A percentile compares a stretch with the other conserved stretches of the same genome.
phyloP scores from a whole-genome alignment of 2,113 vertebrate genomes.

The Ramphastos sulfuratus region DNA sequence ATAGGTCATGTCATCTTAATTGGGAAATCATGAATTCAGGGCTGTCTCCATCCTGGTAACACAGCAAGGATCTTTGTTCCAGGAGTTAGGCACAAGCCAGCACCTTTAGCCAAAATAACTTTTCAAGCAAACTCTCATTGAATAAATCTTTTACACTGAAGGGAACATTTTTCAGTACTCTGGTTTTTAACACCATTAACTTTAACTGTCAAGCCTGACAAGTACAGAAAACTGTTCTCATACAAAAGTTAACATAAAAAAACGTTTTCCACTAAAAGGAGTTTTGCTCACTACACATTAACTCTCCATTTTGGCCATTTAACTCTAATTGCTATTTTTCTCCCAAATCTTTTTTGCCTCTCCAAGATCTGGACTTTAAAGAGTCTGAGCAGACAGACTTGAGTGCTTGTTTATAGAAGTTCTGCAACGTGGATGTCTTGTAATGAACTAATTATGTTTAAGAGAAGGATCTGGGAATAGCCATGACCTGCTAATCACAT shows the following conservation, averaged over 20 bases:
- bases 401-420: slow-evolving; percentile 8
- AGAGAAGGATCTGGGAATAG: slow-evolving; percentile 31
- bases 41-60: background rate
- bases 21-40: background rate
- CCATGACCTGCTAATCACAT: background rate
- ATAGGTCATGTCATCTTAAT: slow-evolving; percentile 17
- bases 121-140: slow-evolving; percentile 34
- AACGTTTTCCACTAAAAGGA: slow-evolving; percentile 51
- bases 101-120: slow-evolving; percentile 33
- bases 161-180: slow-evolving; percentile 59
- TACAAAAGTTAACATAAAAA: slow-evolving; percentile 61
- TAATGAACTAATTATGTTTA: slow-evolving; percentile 33
- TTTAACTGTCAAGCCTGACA: slow-evolving; percentile 69
- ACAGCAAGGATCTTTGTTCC: slow-evolving; percentile 49
- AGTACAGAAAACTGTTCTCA: slow-evolving; percentile 64
- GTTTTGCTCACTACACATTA: slow-evolving; percentile 8
- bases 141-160: slow-evolving; percentile 53
- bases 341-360: background rate
- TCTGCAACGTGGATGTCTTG: background rate
- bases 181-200: slow-evolving; percentile 68
- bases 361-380: slow-evolving; percentile 31
- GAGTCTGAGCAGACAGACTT: background rate
- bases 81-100: background rate
- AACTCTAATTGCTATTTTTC: slow-evolving; percentile 39
- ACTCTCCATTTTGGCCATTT: slow-evolving; percentile 36